Conservation (phyloP, 1,140 invertebrate genomes). For the Drosophila elegans region DNA sequence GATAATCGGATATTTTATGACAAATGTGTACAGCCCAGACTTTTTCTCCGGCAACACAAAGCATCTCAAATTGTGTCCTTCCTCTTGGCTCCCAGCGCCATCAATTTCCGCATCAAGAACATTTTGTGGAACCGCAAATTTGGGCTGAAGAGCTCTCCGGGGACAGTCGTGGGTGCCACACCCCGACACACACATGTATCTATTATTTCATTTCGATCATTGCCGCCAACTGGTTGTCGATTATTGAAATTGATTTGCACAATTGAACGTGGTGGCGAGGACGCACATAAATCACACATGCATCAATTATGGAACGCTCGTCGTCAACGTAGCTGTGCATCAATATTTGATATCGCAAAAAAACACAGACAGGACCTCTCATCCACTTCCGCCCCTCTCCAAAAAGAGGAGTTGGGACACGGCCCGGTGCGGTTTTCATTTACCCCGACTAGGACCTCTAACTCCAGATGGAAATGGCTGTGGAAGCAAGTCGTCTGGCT, state of each 20-base stretch:
- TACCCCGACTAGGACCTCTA: constrained; percentile 8
- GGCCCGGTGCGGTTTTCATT: background rate
- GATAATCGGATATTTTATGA: constrained; percentile 14
- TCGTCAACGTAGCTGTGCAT: constrained; percentile 52
- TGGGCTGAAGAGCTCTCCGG: constrained; percentile 41
- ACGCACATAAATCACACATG: constrained; percentile 75
- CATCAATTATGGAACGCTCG: constrained; percentile 73
- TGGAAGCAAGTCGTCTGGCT: constrained; percentile 35
- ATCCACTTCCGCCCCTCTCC: constrained; percentile 9
- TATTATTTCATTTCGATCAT: constrained; percentile 60
- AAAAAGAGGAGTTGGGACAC: constrained; percentile 3
- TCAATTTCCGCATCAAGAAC: constrained; percentile 38
- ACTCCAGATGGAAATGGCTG: constrained; percentile 11
- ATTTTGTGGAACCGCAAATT: constrained; percentile 45
- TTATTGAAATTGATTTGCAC: constrained; percentile 81
- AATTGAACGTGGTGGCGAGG: constrained; percentile 73
- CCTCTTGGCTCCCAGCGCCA: constrained; percentile 15
- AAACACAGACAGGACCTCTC: constrained; percentile 43
- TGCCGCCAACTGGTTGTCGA: constrained; percentile 70
- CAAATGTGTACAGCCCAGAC: constrained; percentile 13
- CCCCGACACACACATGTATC: constrained; percentile 38
- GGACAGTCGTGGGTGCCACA: constrained; percentile 9
- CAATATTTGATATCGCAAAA: constrained; percentile 40
- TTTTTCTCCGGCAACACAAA: constrained; percentile 11
- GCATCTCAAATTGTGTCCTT: constrained; percentile 33